A percentile compares a stretch with the other conserved stretches of the same genome.
Conservation (phyloP, 2,888 invertebrate species). For the Papilio protenor region DNA sequence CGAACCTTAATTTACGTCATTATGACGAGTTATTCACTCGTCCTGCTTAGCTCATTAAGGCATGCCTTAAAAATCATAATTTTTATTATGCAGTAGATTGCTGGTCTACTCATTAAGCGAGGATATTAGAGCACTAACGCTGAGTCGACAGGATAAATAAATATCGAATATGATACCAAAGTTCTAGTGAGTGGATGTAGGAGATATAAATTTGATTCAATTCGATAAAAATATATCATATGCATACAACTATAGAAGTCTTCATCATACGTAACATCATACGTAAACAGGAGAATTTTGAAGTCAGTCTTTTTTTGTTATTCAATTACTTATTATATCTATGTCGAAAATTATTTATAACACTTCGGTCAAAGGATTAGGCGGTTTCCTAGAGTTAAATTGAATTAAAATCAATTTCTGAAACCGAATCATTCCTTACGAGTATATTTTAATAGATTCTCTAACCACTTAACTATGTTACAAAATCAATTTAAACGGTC, state of each 20-base stretch:
- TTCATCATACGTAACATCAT: too few relatives aligned
- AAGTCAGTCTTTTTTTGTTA: neutral
- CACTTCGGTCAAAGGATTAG: neutral
- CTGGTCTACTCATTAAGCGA: neutral
- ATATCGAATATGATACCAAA: neutral
- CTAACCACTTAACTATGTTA: slow-evolving; percentile 19
- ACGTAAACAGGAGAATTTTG: neutral
- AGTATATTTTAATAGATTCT: neutral
- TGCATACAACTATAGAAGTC: neutral
- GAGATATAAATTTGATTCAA: neutral
- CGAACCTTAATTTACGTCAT: slow-evolving; percentile 49
- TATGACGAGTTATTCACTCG: slow-evolving; percentile 44
- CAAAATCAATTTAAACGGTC: slow-evolving; percentile 26
- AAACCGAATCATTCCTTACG: neutral
- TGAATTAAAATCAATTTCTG: neutral
- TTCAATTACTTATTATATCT: neutral
- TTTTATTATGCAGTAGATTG: slow-evolving; percentile 9
- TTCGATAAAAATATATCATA: neutral
- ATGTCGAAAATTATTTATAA: neutral
- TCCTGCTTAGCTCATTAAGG: slow-evolving; percentile 28
- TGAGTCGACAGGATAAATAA: neutral
- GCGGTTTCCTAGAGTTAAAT: neutral
- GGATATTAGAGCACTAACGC: neutral
- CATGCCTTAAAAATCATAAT: neutral
- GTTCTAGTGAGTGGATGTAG: neutral